Evolutionary conservation across 2,888 invertebrate genomes (phyloP).

Genomic region (Papilio elwesi): DNA sequence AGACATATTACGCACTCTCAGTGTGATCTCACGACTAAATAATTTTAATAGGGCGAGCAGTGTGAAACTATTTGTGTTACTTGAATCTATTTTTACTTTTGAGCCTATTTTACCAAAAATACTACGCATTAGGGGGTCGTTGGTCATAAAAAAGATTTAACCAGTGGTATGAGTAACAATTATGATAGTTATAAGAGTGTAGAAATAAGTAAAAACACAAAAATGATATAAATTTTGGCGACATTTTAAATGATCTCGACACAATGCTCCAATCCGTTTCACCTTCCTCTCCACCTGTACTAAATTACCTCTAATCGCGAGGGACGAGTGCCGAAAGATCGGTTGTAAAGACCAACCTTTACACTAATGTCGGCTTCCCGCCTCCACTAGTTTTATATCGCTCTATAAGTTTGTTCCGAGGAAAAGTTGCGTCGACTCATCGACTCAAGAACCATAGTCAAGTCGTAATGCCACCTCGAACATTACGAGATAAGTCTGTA

Average conservation of each 20-base stretch:
- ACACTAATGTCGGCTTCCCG: slow-evolving; percentile 29
- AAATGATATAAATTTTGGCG: background rate
- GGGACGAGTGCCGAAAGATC: slow-evolving; percentile 28
- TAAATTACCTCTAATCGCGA: slow-evolving; percentile 35
- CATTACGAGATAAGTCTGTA: slow-evolving; percentile 31
- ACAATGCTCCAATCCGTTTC: background rate
- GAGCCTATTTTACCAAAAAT: no score
- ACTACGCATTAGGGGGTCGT: no score
- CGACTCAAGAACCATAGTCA: slow-evolving; percentile 3
- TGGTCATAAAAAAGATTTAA: no score
- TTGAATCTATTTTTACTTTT: no score
- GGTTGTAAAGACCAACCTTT: slow-evolving; percentile 28
- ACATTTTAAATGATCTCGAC: background rate
- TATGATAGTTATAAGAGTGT: background rate
- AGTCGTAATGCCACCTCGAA: slow-evolving; percentile 24
- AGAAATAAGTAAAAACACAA: background rate
- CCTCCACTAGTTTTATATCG: slow-evolving; percentile 30
- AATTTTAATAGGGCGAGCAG: background rate
- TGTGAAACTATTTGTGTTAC: background rate
- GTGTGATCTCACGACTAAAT: background rate
- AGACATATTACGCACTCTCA: background rate
- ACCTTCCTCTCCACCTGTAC: slow-evolving; percentile 1
- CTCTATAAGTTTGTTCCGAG: slow-evolving; percentile 32
- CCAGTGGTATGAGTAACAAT: background rate
- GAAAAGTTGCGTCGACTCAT: slow-evolving; percentile 27